A percentile compares a stretch with the other conserved stretches of the same genome.
These are phyloP conservation scores for Datnioides undecimradiatus DNA, from an alignment of 2,113 vertebrate genomes.

Conservation along the genomic window DNA sequence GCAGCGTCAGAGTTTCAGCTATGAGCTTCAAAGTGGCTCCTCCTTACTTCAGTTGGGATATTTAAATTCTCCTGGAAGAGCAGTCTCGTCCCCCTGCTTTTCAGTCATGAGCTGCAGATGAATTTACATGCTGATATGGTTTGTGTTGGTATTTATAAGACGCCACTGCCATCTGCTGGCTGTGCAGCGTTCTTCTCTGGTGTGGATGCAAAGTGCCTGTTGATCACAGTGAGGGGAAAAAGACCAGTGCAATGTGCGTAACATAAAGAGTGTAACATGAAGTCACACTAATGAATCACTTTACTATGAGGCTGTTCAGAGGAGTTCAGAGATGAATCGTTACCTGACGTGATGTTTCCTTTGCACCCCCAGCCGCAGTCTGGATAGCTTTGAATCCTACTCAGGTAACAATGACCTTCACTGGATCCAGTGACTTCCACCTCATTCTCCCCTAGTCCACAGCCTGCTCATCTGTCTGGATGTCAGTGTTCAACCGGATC, in stretches of 20 bases:
- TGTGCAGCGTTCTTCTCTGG: not conserved
- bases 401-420: conserved; percentile 82
- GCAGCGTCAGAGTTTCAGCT: not conserved
- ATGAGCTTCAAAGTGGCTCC: not conserved
- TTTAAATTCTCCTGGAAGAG: not conserved
- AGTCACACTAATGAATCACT: not conserved
- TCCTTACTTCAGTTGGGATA: not conserved
- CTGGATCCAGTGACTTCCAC: conserved; percentile 48
- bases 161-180: conserved; percentile 69
- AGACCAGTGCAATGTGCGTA: not conserved
- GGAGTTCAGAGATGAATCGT: conserved; percentile 2
- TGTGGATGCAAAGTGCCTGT: too few species aligned
- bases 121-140: not conserved
- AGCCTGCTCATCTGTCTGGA: conserved; percentile 54
- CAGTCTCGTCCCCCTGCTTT: not conserved
- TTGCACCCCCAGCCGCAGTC: conserved; percentile 84
- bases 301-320: not conserved
- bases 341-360: conserved; percentile 77
- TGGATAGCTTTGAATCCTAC: conserved; percentile 88
- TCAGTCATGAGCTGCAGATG: not conserved
- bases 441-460: conserved; percentile 54
- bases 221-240: not conserved
- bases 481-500: conserved; percentile 22
- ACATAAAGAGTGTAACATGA: not conserved
- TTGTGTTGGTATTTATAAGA: not conserved